phyloP scores from a whole-genome alignment of 2,888 invertebrate species.

The Cataglyphis livida region DNA sequence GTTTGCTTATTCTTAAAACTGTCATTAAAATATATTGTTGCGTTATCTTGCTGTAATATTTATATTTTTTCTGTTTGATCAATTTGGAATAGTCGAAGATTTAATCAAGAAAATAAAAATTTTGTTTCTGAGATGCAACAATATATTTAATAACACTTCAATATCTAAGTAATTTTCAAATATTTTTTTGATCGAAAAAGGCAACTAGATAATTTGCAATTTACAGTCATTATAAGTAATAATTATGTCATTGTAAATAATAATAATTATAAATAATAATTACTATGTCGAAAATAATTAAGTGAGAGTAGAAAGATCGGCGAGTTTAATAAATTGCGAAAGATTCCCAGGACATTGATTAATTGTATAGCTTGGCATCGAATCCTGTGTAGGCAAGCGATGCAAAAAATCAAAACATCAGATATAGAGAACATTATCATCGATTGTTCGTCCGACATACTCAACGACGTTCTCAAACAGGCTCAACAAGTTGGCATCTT shows the following conservation, averaged over 20 bases:
- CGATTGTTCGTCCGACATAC: conserved; percentile 89
- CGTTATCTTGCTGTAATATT: not conserved
- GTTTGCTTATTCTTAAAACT: not conserved
- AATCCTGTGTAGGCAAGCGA: conserved; percentile 86
- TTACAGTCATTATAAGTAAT: not conserved
- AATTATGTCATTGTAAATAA: too few relatives aligned
- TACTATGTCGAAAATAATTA: not conserved
- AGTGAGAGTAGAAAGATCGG: not conserved
- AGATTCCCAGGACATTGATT: not conserved
- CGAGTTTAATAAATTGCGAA: not conserved
- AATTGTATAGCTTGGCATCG: conserved; percentile 41
- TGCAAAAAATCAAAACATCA: conserved; percentile 91
- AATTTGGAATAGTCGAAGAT: not conserved
- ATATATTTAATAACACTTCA: not conserved
- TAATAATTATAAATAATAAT: not conserved
- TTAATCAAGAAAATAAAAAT: not conserved
- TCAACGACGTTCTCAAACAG: conserved; percentile 89
- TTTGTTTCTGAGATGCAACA: not conserved
- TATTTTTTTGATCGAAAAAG: not conserved
- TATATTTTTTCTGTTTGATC: not conserved
- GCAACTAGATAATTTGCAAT: not conserved
- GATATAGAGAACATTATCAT: conserved; percentile 91
- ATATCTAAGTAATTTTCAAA: not conserved
- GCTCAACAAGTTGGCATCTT: conserved; percentile 95
- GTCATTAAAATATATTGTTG: not conserved